Evolutionary conservation across 2,113 vertebrate genomes (phyloP), one percentile per base, ranked within the genome.

Genomic region (Tragelaphus buxtoni): DNA sequence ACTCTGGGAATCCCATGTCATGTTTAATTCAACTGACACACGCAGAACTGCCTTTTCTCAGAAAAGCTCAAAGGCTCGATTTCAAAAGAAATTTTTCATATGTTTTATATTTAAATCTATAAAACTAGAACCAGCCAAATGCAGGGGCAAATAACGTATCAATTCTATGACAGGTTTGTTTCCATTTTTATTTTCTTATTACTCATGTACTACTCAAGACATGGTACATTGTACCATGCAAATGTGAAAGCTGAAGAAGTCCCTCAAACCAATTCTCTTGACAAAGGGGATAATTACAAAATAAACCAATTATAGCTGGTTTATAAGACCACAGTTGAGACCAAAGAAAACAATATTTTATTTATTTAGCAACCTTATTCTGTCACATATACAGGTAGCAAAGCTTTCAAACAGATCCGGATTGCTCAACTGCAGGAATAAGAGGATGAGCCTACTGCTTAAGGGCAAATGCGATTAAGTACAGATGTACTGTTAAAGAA

Each of bases 101-200:
- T 92, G 94, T 98, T 97, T 97, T 72, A 92, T 79, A 95, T 97
- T 97, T 97, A 98, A 90, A 92, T 90, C 76, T 88, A 90, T 90
- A 94, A 81, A 94, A 93, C 61, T 88, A 81, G 72, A 93, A 35
- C 30, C 55, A 90, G 79, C 32, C 77, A 96, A 88, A 65, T 96
- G 95, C 88, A 95, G 72, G 51, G 88, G 94, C 84, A 96, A 97
- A 96, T 79, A 77, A 82, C 35, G 81, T 49, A 83, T 13, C 49
- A 90, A 45, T 79, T 95, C 90, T 84, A 94, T 18, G 20, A 90
- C 39, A 61, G 3, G 14, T 93, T 92, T 76, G 28, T 42, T 90
- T 85, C 91, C 30, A 69, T 69, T 94, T 92, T 89, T 26, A n/a
- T 58, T 90, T 82, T 58, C 53, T 87, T 65, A 89, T 83, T 80